Evolutionary conservation across 2,113 vertebrate species (phyloP).

Genomic region (Hydropotes inermis): DNA sequence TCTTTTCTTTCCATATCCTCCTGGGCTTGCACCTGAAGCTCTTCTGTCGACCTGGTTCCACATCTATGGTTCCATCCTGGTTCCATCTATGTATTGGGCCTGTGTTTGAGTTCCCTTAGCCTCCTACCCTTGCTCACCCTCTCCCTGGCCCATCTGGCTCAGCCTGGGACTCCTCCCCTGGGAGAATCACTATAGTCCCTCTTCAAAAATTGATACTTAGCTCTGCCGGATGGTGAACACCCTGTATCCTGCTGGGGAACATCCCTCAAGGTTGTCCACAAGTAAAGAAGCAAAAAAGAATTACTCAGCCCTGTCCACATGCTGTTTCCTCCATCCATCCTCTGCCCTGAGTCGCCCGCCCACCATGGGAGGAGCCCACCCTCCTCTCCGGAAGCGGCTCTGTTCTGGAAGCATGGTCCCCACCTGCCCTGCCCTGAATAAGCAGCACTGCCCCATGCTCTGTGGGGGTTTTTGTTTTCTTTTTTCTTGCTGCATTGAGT

Average conservation of each 20-base stretch:
- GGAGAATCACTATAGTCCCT: neutral
- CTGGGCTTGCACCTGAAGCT: neutral
- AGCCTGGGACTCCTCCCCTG: neutral
- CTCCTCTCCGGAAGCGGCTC: neutral
- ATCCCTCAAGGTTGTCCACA: neutral
- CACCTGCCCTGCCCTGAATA: neutral
- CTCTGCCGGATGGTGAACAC: neutral
- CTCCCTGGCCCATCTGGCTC: neutral
- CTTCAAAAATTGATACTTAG: neutral
- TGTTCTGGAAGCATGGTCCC: no score
- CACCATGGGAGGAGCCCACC: accelerated
- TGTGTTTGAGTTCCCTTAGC: neutral
- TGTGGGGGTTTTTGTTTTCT: neutral
- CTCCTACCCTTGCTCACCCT: neutral
- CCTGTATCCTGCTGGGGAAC: neutral
- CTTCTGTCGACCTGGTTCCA: neutral
- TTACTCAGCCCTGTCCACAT: neutral
- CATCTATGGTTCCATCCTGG: neutral
- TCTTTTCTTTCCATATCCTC: neutral
- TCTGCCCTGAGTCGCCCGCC: neutral
- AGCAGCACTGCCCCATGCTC: neutral
- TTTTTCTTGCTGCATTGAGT: neutral
- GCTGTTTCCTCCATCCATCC: neutral
- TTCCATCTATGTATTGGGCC: neutral
- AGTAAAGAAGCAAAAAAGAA: neutral